These are phyloP conservation scores for Protonibea diacanthus DNA, from an alignment of 2,797 vertebrate species.

Conservation along the genomic window DNA sequence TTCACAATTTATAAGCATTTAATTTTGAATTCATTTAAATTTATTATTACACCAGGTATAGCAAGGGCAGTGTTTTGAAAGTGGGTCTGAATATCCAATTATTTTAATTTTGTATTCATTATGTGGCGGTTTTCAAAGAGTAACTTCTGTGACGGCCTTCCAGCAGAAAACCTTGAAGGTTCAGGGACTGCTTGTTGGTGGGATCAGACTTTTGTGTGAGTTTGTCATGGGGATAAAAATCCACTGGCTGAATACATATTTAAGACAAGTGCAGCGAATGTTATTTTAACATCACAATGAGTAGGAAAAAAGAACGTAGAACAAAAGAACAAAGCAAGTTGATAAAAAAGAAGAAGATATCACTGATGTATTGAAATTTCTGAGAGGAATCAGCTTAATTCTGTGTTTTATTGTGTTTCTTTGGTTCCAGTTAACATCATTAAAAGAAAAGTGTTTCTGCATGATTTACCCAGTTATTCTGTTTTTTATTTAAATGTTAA, in stretches of 20 bases:
- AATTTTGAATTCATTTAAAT: conserved; percentile 59
- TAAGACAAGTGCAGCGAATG: neutral
- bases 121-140: conserved; percentile 67
- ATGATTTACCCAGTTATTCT: neutral
- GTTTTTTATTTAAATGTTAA: too few species aligned
- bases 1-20: conserved; percentile 53
- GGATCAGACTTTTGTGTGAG: conserved; percentile 49
- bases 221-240: conserved; percentile 37
- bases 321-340: neutral
- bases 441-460: neutral
- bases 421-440: neutral
- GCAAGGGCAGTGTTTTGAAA: conserved; percentile 72
- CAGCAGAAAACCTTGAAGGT: conserved; percentile 72
- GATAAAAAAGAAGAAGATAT: neutral
- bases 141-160: conserved; percentile 56
- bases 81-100: conserved; percentile 58
- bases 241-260: conserved; percentile 35
- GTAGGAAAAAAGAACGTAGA: neutral
- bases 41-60: conserved; percentile 53
- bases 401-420: neutral
- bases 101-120: conserved; percentile 59
- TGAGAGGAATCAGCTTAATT: neutral
- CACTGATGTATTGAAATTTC: neutral
- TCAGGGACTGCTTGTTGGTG: conserved; percentile 57
- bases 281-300: neutral